Base-by-base conservation (phyloP, 2,113 vertebrate genomes). In the Cepphus grylle region DNA sequence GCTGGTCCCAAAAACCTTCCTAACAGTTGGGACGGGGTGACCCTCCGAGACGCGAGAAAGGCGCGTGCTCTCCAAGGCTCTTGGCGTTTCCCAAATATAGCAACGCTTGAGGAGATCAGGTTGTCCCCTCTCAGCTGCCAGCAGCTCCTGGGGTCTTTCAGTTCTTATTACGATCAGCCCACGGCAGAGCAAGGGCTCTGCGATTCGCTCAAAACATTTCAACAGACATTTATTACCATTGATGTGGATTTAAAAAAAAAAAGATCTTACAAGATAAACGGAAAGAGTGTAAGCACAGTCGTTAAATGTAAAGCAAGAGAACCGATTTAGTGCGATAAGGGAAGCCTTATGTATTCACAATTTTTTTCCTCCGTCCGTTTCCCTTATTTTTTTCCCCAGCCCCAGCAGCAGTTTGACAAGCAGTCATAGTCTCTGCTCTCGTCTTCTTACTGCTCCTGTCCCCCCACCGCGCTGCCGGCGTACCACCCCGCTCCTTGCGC, bases 311-410 rank as follows among this genome's bases (percentile, higher is more conserved):
- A 40, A 83, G 20, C 34, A 40, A 34, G 40, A 53, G 61, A 74
- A 52, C 22, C 4, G 2, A 36, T 21, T 32, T 15, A 34, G 5
- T 5, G 11, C 4, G 0, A n/a, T 12, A 20, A 55, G 77, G 21
- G 17, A 30, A 79, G 36, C 22, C 25, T 45, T 42, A 47, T 5
- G 15, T 19, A 25, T 36, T 78, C 69, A 20, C 9, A 20, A 16
- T 5, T 4, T 8, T 71, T 55, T 30, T 45, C n/a, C n/a, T 59
- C 18, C 42, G 32, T 12, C 30, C 22, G 2, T 20, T 47, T 40
- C 47, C 55, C 55, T 17, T 29, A 34, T 6, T 53, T 71, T 52
- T 45, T 55, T 29, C 23, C 47, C 42, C 49, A n/a, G 29, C 23
- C 47, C 42, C 49, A n/a, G 21, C 29, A 53, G 21, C 56, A 27